Base-by-base conservation (phyloP, 92 coral and sea anemone genomes). In the Epizoanthus scotinus region DNA sequence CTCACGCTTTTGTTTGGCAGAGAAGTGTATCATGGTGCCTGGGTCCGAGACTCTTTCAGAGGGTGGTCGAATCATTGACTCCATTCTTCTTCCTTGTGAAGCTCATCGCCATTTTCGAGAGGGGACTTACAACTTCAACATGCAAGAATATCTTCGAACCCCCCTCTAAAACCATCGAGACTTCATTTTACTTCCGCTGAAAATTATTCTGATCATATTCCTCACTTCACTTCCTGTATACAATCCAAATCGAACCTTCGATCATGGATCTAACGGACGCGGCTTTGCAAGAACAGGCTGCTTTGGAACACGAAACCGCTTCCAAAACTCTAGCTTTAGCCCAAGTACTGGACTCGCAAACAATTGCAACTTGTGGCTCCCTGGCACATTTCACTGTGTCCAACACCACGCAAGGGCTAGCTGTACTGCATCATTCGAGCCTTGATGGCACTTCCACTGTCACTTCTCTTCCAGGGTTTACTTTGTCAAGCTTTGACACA, bases 101-200 rank as follows among this genome's bases (percentile, higher is more conserved):
- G 14, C 2, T 47, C 52, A 47, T 47, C 81, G 56, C 81, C 81
- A 75, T 75, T 22, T 75, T 75, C 20, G 27, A 22, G 81, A 58
- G 81, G 52, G 52, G 81, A 67, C 81, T n/a, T n/a, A n/a, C n/a
- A n/a, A n/a, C n/a, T 38, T 75, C 81, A 67, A 60, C 62, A 34
- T 58, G 14, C 36, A 75, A 58, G 81, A 75, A 75, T 58, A 34
- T 75, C 67, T 28, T 79, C 58, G 56, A 85, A 90, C 97, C 97
- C 97, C 97, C 97, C 97, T 92, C 97, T 92, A 92, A 92, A 92
- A 82, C 74, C 78, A 49, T 71, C 70, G 63, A 70, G 83, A 78
- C 18, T 85, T 52, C 47, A 65, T 21, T 49, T 83, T 88, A 92
- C 97, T 92, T 92, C 97, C 97, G 97, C 89, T 89, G 70, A 70